Evolutionary conservation across 2,888 invertebrate genomes (phyloP), one percentile per base, ranked within the genome.

Genomic region (Catonia carolina): DNA sequence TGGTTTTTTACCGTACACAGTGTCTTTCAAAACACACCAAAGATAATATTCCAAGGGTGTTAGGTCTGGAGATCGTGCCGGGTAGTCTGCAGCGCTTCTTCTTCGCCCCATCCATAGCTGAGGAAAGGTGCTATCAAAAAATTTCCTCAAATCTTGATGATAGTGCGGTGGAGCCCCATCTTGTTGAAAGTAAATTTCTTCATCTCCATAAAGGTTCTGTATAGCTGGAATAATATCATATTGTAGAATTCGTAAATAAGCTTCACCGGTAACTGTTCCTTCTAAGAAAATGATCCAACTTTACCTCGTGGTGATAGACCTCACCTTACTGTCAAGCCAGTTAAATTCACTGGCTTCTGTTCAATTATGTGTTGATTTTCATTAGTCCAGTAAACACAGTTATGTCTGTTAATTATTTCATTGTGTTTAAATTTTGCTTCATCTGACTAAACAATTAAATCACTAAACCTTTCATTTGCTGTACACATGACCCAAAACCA

Each of bases 341-440:
- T 10, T 41, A 41, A 41, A 41, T 41, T 7, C 8, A 41, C n/a
- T 1, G 42, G n/a, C 20, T 42, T 42, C 22, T 42, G 20, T 42
- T 42, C 42, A 42, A 42, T 42, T 42, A 42, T 42, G 20, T 42
- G 42, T 42, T n/a, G 3, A 42, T 42, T 42, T 18, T 1, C 5
- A 2, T 42, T 42, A 42, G 18, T n/a, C 2, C 22, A 20, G 12
- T 42, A 18, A 42, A 42, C 18, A 42, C 20, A 18, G 7, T 42
- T 42, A 4, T 20, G 12, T 4, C 6, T 42, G 2, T 18, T 42
- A 20, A 42, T 42, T 42, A 4, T 42, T 42, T 20, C 20, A 20
- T 42, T 20, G 20, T 18, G 12, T 8, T 42, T 3, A 5, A 42
- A 42, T 3, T 12, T 39, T 7, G 39, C 10, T 39, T 39, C 39